Base-by-base conservation (phyloP, 2,888 invertebrate genomes). In the Nebria brevicollis region DNA sequence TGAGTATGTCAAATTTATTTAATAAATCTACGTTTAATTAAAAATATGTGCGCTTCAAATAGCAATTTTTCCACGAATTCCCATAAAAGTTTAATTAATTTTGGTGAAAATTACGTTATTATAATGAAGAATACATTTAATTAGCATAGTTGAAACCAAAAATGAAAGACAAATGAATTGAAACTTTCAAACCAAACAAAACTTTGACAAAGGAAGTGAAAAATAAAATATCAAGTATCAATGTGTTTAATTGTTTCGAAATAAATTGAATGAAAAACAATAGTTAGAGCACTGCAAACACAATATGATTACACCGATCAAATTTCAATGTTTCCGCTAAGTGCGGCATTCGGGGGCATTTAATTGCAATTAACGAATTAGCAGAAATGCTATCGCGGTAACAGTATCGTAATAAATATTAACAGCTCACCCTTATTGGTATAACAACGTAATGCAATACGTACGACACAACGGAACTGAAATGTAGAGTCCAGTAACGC, bases 361-460 rank as follows among this genome's bases (percentile, higher is more conserved):
- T 41, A 73, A 75, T 41, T 78, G 75, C 75, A 80, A 80, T 80
- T 80, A 79, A 80, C 80, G 75, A 75, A 80, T 80, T 80, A 80
- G 75, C 75, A 75, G 65, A 66, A 75, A 34, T 41, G 75, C 54
- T 74, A 66, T 78, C 66, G 42, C 65, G n/a, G 66, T 41, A 66
- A 73, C 13, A 68, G 75, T 75, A 73, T 70, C 72, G 68, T 72
- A 75, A 80, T 80, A 80, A 80, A 80, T 80, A 80, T 80, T 75
- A 79, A 68, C 68, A 75, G 74, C 65, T 42, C 73, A 79, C 79
- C 75, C 79, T 79, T 79, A 79, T 79, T 79, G 79, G 79, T 66
- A 43, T 43, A 70, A 42, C 72, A 64, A 42, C 15, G 66, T 73
- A 65, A 65, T 66, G 66, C 20, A 66, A 78, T 72, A 78, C 41